These are phyloP conservation scores for Isotomurus palustris DNA, from an alignment of 2,888 invertebrate species.

Conservation along the genomic window DNA sequence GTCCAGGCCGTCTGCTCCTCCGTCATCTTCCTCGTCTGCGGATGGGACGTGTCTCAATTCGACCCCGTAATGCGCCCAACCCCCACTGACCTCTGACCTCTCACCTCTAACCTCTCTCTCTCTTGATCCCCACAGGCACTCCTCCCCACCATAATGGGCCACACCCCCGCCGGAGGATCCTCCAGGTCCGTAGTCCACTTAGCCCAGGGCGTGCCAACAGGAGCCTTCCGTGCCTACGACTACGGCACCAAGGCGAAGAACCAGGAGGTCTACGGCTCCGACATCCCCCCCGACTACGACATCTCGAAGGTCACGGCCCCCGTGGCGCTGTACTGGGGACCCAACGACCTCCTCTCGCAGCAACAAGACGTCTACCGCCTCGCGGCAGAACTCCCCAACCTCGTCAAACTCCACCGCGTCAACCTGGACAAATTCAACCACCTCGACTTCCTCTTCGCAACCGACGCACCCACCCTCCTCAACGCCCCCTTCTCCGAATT, in stretches of 20 bases:
- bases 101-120: not conserved
- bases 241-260: slow-evolving; percentile 34
- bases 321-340: slow-evolving; percentile 32
- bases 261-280: slow-evolving; percentile 30
- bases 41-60: slow-evolving; percentile 53
- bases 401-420: slow-evolving; percentile 60
- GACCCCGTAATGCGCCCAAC: slow-evolving; percentile 50
- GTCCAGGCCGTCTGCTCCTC: slow-evolving; percentile 61
- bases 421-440: slow-evolving; percentile 65
- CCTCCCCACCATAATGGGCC: slow-evolving; percentile 51
- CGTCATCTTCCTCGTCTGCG: slow-evolving; percentile 61
- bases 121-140: slow-evolving; percentile 52
- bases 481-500: slow-evolving; percentile 56
- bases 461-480: slow-evolving; percentile 59
- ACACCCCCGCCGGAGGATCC: slow-evolving; percentile 50
- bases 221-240: slow-evolving; percentile 49
- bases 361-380: slow-evolving; percentile 58
- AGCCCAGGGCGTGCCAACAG: slow-evolving; percentile 48
- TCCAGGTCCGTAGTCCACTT: slow-evolving; percentile 50
- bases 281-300: slow-evolving; percentile 40
- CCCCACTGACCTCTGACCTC: no score
- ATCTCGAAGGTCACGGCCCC: slow-evolving; percentile 37
- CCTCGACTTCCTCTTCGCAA: slow-evolving; percentile 66
- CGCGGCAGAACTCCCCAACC: slow-evolving; percentile 56
- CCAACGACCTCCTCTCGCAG: slow-evolving; percentile 37